Conservation (phyloP, 2,797 vertebrate genomes). For the Microctenopoma stevenorrisi region DNA sequence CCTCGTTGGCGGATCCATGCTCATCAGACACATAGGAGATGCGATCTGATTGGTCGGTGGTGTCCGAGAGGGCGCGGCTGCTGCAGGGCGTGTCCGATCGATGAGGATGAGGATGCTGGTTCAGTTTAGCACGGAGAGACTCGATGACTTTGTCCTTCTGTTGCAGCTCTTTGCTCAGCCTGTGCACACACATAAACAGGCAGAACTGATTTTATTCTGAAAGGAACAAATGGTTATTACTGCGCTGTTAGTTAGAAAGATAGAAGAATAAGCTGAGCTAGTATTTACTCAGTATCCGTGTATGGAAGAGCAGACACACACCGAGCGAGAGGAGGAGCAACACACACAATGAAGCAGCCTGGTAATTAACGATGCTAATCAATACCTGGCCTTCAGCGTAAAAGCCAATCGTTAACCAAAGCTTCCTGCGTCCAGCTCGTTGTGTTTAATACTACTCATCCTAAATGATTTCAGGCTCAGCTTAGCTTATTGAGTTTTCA, state of each 20-base stretch:
- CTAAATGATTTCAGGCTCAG: too few relatives aligned
- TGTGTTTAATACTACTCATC: too few relatives aligned
- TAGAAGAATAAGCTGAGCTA: too few relatives aligned
- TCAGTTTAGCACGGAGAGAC: conserved; percentile 87
- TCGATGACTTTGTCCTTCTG: conserved; percentile 93
- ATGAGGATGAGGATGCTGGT: conserved; percentile 66
- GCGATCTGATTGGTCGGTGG: conserved; percentile 85
- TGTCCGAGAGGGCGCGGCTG: conserved; percentile 85
- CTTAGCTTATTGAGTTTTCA: too few relatives aligned
- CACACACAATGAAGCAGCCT: not conserved
- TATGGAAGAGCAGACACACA: not conserved
- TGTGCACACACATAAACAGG: conserved; percentile 49
- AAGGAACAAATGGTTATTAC: too few relatives aligned
- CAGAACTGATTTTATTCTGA: too few relatives aligned
- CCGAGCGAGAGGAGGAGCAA: not conserved
- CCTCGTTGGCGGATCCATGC: conserved; percentile 81
- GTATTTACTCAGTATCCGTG: too few relatives aligned
- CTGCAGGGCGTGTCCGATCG: conserved; percentile 84
- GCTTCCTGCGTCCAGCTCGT: too few relatives aligned
- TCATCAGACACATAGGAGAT: conserved; percentile 88
- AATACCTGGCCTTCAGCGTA: not conserved
- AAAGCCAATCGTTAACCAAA: too few relatives aligned
- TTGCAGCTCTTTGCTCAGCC: conserved; percentile 90
- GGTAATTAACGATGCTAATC: conserved; percentile 30
- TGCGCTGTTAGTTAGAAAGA: too few relatives aligned